Conservation (phyloP, 2,888 invertebrate species). For the Arctia plantaginis region DNA sequence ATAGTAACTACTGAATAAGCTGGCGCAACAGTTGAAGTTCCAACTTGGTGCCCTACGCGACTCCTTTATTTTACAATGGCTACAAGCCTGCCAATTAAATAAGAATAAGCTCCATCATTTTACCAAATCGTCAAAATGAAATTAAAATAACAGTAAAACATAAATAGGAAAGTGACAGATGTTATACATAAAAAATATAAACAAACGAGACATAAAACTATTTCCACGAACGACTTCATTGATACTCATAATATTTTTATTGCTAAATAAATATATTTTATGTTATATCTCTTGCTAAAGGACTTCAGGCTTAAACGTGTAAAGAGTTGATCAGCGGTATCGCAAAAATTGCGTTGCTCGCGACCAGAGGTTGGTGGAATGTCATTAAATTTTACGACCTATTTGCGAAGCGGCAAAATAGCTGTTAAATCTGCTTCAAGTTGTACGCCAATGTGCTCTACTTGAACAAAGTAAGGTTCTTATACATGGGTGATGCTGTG, state of each 20-base stretch:
- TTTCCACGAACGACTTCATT: background rate
- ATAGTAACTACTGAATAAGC: too few species aligned
- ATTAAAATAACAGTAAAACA: background rate
- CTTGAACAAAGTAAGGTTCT: constrained; percentile 27
- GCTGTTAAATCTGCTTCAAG: constrained; percentile 46
- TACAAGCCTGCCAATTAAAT: background rate
- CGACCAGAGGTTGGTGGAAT: constrained; percentile 64
- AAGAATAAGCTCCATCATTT: background rate
- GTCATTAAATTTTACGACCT: constrained; percentile 81
- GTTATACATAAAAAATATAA: background rate
- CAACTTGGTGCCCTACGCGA: too few species aligned
- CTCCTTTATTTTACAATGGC: too few species aligned
- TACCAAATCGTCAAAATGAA: background rate
- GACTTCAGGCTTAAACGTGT: constrained; percentile 61
- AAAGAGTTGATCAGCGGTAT: constrained; percentile 69
- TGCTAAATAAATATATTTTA: constrained; percentile 26
- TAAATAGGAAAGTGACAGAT: background rate
- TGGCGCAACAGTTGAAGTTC: too few species aligned
- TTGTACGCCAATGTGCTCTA: constrained; percentile 46
- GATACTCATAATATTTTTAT: constrained; percentile 4
- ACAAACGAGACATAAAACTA: background rate
- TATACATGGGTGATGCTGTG: constrained; percentile 4
- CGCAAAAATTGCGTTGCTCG: constrained; percentile 76
- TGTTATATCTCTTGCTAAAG: constrained; percentile 30
- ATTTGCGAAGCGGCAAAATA: constrained; percentile 64